Base-by-base conservation (phyloP, 2,113 vertebrate species). In the Tylochromis polylepis region DNA sequence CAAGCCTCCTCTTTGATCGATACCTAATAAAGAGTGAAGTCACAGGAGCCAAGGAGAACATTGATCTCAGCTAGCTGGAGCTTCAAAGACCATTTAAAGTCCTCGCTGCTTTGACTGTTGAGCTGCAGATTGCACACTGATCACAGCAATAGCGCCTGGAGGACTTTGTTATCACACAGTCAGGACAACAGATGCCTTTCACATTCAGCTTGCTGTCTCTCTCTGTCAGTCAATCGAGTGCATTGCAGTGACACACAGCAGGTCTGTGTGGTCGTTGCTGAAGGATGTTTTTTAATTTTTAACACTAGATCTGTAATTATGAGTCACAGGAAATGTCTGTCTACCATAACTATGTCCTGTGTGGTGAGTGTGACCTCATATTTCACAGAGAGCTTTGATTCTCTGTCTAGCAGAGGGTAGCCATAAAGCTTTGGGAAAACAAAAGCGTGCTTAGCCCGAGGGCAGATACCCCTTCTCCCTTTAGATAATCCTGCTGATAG, bases 401-500 rank as follows among this genome's bases (percentile, higher is more conserved):
- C 75, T 79, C 88, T 16, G 91, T 93, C 88, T 88, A 56, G 87
- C 87, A 31, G 29, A 91, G 79, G 82, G 85, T 81, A 85, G 85
- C 92, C 85, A 60, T 93, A 92, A 95, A 94, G 89, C 89, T 92
- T 86, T 89, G 58, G 90, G 82, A 89, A 88, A 93, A 93, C 90
- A 93, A 92, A 93, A 95, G 93, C 77, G 87, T 92, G 89, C 87
- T 93, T 89, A 88, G 86, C 88, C 65, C 49, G 3, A 22, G 81
- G 62, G 87, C 83, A 89, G 89, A 92, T 91, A 89, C 86, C 88
- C 56, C 79, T 49, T 89, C 88, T 91, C 62, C 62, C 85, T 85
- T 57, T 43, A 95, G 95, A 94, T 94, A 91, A 94, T 93, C 87
- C 88, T 20, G 11, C 85, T 94, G 92, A 95, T 93, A 93, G 88